Base-by-base conservation (phyloP, 2,113 vertebrate species). In the Brevimyrus niger region DNA sequence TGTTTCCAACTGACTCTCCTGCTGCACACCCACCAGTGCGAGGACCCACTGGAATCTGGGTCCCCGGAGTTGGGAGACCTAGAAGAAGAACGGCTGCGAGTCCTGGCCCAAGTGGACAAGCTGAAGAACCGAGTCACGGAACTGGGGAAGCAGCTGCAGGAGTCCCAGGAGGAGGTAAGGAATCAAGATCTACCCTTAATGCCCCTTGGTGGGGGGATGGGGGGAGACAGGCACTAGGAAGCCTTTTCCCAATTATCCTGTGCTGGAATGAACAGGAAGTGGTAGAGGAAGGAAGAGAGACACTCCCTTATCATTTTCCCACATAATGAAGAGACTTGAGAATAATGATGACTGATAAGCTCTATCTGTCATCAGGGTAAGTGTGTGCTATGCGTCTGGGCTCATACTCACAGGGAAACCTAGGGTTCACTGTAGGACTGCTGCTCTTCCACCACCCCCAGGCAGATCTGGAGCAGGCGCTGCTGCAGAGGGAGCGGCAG, bases 381-480 rank as follows among this genome's bases (percentile, higher is more conserved):
- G 11, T 76, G 69, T 61, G 19, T 88, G 38, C n/a, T n/a, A 2
- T 11, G 27, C 55, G 55, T 3, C 19, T 88, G 42, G 8, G 92
- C 93, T 99, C 15, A 9, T 58, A 23, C 58, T 61, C 6, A 9
- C 58, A 61, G 9, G 58, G 58, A n/a, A 65, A 97, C n/a, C n/a
- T 21, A 15, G 96, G 94, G 95, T 97, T 0, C 98, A 99, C 92
- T 89, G 89, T 95, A 96, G 46, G 97, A 97, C 91, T 96, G 95
- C 92, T 91, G 50, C 47, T 7, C 31, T 80, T 80, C n/a, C 21
- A 3, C 69, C 89, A 15, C 88, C 86, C 35, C 4, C 92, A 99
- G 98, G 97, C 97, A 21, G 98, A 99, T 94, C 97, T 99, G 97
- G 98, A 99, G 93, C 95, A 95, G 46, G 98, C 97, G 0, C 94